Base-by-base conservation (phyloP, 92 coral and sea anemone genomes). In the Hydrozoanthus gracilis region DNA sequence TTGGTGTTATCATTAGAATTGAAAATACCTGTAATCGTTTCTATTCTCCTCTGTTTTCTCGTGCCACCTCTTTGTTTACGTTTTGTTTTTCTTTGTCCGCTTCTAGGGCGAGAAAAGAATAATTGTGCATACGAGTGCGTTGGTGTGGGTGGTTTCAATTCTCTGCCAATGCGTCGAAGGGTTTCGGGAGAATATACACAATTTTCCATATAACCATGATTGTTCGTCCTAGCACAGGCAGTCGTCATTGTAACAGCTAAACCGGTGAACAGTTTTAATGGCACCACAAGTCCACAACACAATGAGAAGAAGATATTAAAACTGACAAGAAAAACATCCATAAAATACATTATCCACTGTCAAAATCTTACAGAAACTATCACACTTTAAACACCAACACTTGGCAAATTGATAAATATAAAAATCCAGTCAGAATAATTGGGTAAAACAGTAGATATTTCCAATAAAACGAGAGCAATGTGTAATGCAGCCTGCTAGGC, bases 101-200 rank as follows among this genome's bases (percentile, higher is more conserved):
- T 62, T 62, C 68, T 62, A 62, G 68, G 68, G 68, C 17, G 68
- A 62, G 68, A 62, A 62, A 62, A 62, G 17, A 62, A 62, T 62
- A 62, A 62, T 62, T 62, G 68, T 62, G 68, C 68, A 15, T 62
- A 62, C 68, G 68, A 62, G 68, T 62, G 68, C 68, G 68, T 62
- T 62, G 68, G 68, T 52, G 58, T 52, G 58, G 58, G 58, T 52
- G 58, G 58, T 52, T 52, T 52, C 58, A 52, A 52, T 52, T 52
- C 58, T 52, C 58, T 52, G 58, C 58, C 58, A 52, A 52, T 52
- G 58, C 58, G 58, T 11, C 58, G 58, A 52, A 52, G 58, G 58
- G 58, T 52, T 52, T 52, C 58, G 58, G 58, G 58, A 52, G 58
- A 52, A 52, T 52, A 52, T 52, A 52, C 11, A 52, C 11, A 52